Evolutionary conservation across 2,113 vertebrate species (phyloP).

Genomic region (Mobula birostris): DNA sequence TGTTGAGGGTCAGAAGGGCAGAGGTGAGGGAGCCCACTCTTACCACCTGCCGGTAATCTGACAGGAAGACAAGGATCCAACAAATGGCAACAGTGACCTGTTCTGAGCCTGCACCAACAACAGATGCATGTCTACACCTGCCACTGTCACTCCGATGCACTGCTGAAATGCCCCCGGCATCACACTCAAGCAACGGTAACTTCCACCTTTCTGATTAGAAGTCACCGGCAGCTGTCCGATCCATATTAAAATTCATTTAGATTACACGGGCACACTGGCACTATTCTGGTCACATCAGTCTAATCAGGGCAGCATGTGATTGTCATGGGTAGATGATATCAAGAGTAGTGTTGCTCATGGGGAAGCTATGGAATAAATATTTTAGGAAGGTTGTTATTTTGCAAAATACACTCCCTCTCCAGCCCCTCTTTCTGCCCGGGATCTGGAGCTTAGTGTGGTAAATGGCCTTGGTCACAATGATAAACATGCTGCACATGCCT

Average conservation of each 20-base stretch:
- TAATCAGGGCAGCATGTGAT: neutral
- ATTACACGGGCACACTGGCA: neutral
- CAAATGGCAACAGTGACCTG: neutral
- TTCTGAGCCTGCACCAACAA: neutral
- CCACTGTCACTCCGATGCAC: neutral
- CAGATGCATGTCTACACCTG: neutral
- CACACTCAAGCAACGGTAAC: neutral
- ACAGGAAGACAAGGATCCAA: too few species aligned
- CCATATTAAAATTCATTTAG: neutral
- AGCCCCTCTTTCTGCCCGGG: neutral
- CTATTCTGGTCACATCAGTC: neutral
- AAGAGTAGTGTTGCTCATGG: neutral
- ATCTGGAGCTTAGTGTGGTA: neutral
- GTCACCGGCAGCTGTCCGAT: neutral
- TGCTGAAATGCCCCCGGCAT: neutral
- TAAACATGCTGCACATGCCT: neutral
- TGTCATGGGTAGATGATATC: neutral
- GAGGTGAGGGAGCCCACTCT: too few species aligned
- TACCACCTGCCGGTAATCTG: too few species aligned
- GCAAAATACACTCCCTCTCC: neutral
- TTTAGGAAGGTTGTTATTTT: neutral
- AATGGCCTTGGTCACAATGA: neutral
- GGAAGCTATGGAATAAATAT: neutral
- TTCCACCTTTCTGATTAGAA: neutral
- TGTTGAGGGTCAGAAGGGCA: too few species aligned